phyloP scores from a whole-genome alignment of 2,888 invertebrate genomes.

The Calameuta pallipes region DNA sequence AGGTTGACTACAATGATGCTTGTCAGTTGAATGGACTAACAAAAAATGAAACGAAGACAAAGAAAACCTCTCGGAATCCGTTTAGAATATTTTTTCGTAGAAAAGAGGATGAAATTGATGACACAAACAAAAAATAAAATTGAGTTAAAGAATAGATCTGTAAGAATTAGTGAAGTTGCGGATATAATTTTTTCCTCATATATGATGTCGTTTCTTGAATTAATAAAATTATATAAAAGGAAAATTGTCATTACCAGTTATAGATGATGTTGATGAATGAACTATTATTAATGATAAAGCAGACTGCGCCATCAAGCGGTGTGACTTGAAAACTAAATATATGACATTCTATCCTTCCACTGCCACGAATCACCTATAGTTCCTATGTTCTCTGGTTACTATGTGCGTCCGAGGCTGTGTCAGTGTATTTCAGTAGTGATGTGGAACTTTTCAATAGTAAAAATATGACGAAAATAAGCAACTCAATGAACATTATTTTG shows the following conservation, averaged over 20 bases:
- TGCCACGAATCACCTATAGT: background rate
- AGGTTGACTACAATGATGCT: background rate
- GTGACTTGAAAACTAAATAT: background rate
- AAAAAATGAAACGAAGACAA: background rate
- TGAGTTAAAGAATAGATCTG: background rate
- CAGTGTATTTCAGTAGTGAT: conserved; percentile 48
- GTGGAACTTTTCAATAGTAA: conserved; percentile 57
- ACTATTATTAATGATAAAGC: background rate
- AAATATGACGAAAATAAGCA: conserved; percentile 58
- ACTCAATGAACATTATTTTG: conserved; percentile 41
- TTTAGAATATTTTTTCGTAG: background rate
- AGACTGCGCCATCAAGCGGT: background rate
- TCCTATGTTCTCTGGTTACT: background rate
- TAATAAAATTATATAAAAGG: background rate
- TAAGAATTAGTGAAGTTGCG: background rate
- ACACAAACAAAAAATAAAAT: background rate
- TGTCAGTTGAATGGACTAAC: background rate
- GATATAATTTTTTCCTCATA: background rate
- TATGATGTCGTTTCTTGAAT: background rate
- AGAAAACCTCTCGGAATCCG: background rate
- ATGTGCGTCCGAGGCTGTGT: conserved; percentile 23
- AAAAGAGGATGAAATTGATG: background rate
- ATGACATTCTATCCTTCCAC: background rate
- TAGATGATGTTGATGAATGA: background rate
- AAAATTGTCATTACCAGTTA: background rate